These are phyloP conservation scores for Apantesis nais DNA, from an alignment of 2,888 invertebrate species.

Conservation along the genomic window DNA sequence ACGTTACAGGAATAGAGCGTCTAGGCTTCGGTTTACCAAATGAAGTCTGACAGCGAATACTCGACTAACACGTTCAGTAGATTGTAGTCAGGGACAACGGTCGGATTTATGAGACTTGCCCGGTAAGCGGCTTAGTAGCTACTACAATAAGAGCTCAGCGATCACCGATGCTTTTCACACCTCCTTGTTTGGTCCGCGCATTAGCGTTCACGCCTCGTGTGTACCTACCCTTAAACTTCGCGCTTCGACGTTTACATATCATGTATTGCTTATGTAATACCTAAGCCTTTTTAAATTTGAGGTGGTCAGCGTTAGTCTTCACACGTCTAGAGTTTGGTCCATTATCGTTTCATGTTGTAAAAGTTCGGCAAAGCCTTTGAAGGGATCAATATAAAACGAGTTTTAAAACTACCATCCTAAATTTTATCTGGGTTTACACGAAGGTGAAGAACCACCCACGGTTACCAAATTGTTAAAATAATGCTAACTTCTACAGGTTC, in stretches of 20 bases:
- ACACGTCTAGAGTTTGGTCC: constrained; percentile 38
- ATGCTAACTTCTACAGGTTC: neutral
- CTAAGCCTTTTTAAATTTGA: constrained; percentile 48
- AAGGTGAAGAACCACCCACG: neutral
- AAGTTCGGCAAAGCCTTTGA: constrained; percentile 28
- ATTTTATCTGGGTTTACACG: neutral
- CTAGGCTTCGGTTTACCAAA: constrained; percentile 39
- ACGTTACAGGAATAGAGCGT: too few species aligned
- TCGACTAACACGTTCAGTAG: constrained; percentile 24
- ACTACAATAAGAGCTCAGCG: constrained; percentile 74
- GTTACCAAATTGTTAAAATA: neutral
- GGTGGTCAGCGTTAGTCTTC: constrained; percentile 43
- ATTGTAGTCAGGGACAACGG: constrained; percentile 31
- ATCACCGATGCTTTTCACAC: constrained; percentile 80
- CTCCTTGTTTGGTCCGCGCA: constrained; percentile 77
- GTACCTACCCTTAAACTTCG: constrained; percentile 80
- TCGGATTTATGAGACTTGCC: constrained; percentile 73
- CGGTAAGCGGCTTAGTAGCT: constrained; percentile 77
- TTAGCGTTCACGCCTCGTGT: constrained; percentile 83
- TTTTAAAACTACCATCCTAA: neutral
- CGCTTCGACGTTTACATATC: constrained; percentile 77
- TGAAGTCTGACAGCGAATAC: constrained; percentile 30
- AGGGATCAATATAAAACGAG: constrained; percentile 17
- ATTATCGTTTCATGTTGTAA: constrained; percentile 33
- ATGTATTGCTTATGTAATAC: constrained; percentile 68